phyloP scores from a whole-genome alignment of 2,797 vertebrate genomes.

The Taenioides sp. region DNA sequence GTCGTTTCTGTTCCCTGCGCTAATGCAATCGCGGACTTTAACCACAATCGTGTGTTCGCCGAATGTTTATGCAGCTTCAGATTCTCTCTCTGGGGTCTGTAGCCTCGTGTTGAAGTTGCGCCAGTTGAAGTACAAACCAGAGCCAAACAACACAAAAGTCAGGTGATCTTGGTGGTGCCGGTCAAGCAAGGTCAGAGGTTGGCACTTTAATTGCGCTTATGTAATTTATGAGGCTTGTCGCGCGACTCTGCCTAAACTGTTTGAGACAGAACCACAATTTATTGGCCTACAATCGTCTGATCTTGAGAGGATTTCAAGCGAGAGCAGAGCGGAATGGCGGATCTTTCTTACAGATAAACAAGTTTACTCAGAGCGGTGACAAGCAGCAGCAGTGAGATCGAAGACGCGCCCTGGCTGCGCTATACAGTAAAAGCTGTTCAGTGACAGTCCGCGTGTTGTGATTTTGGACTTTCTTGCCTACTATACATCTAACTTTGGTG shows the following conservation, averaged over 20 bases:
- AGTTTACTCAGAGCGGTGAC: conserved; percentile 49
- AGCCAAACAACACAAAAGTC: conserved; percentile 62
- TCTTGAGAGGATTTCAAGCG: conserved; percentile 18
- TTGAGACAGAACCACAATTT: conserved; percentile 69
- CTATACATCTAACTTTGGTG: conserved; percentile 40
- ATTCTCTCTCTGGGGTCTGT: conserved; percentile 5
- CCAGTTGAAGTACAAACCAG: conserved; percentile 49
- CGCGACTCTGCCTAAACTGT: conserved; percentile 71
- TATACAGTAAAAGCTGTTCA: conserved; percentile 11
- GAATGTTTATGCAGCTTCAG: conserved; percentile 1
- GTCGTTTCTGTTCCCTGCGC: conserved; percentile 39
- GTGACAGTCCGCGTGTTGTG: conserved; percentile 44
- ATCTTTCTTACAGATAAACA: conserved; percentile 40
- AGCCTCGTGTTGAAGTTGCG: conserved; percentile 24
- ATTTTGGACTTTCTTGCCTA: conserved; percentile 51
- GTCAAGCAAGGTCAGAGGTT: conserved; percentile 83
- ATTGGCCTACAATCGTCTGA: conserved; percentile 63
- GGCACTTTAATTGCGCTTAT: conserved; percentile 83
- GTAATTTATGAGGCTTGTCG: conserved; percentile 81
- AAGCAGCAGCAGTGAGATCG: conserved; percentile 13
- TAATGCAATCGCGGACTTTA: conserved; percentile 59
- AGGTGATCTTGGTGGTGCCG: conserved; percentile 74
- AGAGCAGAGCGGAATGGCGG: conserved; percentile 42
- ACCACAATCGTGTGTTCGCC: conserved; percentile 23
- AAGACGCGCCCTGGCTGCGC: conserved; percentile 43